Conservation (phyloP, 2,797 vertebrate genomes). For the Girardinus metallicus region DNA sequence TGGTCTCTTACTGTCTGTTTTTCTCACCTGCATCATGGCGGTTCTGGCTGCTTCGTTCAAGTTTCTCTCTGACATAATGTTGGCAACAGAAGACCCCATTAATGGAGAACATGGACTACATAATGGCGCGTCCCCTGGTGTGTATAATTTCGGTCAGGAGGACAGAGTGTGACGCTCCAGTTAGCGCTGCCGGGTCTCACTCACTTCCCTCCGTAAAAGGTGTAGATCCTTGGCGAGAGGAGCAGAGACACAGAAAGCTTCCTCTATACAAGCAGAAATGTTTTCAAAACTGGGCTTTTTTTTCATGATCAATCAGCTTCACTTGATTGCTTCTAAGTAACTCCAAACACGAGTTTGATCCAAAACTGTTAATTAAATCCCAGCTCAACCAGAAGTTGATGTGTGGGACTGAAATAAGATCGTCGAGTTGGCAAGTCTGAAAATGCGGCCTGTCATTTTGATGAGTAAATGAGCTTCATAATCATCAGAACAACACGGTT, state of each 20-base stretch:
- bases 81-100: neutral
- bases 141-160: constrained; percentile 7
- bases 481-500: neutral
- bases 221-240: neutral
- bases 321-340: neutral
- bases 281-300: neutral
- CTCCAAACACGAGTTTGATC: neutral
- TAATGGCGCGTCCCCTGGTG: neutral
- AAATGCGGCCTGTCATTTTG: neutral
- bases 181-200: neutral
- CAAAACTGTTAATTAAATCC: neutral
- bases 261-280: neutral
- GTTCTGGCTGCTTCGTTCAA: neutral
- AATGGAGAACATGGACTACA: constrained; percentile 3
- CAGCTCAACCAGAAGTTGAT: neutral
- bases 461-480: neutral
- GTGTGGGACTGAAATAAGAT: neutral
- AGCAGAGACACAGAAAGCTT: neutral
- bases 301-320: neutral
- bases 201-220: neutral
- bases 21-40: neutral
- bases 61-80: neutral
- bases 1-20: too few species aligned
- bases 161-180: neutral
- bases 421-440: neutral